Base-by-base conservation (phyloP, 2,888 invertebrate species). In the Lasioglossum figueresi region DNA sequence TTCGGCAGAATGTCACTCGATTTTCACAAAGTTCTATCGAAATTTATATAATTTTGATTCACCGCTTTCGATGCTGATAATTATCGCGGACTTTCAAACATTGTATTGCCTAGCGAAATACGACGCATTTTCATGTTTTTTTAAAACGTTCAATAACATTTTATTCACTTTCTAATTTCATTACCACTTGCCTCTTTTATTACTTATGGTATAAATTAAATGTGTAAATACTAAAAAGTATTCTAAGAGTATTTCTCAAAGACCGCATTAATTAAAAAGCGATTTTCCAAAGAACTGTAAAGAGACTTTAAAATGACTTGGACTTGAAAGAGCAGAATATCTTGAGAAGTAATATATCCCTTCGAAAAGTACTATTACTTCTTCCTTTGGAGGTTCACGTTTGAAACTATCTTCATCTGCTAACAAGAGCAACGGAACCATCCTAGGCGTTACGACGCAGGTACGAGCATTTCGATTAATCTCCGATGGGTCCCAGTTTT, bases 381-480 rank as follows among this genome's bases (percentile, higher is more conserved):
- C 12, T 70, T 43, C 23, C 23, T 27, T 40, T 40, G n/a, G 12
- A 10, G 70, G 5, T 40, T 70, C 37, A 0, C 40, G 70, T 70
- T 40, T 5, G 40, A n/a, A 40, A n/a, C 40, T n/a, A n/a, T 40
- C n/a, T 37, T 19, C 40, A 2, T 70, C 14, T 40, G 70, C n/a
- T 40, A n/a, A 40, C 40, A 70, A 40, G 40, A 70, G 82, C 74
- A 84, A 43, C 70, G 37, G 48, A 45, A 56, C 68, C 70, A 84
- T 52, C 45, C n/a, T 37, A 34, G 75, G 23, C 56, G 84, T 84
- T 43, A 71, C 37, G 14, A 45, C 40, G 31, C 63, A 52, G 43
- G 66, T 68, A 70, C 63, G 71, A 76, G 73, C 86, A 70, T 79
- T 82, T 85, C 82, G 85, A 86, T 86, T 86, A 79, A 86, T 86